Percentiles rank a stretch among this genome's conserved stretches.
phyloP scores from a whole-genome alignment of 2,113 vertebrate genomes.

The Uria lomvia region DNA sequence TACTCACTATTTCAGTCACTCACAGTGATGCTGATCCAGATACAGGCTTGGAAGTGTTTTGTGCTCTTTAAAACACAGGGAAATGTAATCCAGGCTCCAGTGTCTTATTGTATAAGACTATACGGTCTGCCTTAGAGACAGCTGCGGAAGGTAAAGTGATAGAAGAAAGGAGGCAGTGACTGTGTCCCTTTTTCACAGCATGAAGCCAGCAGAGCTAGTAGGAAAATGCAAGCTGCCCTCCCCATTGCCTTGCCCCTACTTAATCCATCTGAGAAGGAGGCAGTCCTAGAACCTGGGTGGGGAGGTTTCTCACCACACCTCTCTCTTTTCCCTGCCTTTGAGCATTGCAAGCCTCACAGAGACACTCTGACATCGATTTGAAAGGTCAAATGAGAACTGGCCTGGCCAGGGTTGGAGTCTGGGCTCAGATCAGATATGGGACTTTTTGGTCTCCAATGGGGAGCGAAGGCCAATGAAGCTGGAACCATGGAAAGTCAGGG shows the following conservation, averaged over 20 bases:
- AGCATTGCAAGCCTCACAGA: not conserved
- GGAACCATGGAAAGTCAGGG: not conserved
- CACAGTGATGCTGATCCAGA: not conserved
- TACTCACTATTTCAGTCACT: not conserved
- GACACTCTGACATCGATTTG: rapidly evolving
- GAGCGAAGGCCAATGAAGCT: not conserved
- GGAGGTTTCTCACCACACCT: not conserved
- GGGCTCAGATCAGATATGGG: not conserved
- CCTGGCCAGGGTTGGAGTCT: not conserved
- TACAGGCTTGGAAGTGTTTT: not conserved
- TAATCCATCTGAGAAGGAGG: not conserved
- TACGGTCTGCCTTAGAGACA: not conserved
- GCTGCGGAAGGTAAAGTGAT: not conserved
- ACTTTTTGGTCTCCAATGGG: not conserved
- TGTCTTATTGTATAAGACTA: not conserved
- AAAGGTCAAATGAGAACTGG: not conserved
- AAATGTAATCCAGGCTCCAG: not conserved
- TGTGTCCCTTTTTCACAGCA: not conserved
- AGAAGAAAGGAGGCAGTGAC: not conserved
- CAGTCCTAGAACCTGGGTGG: not conserved
- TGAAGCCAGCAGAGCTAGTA: not conserved
- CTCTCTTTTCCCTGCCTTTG: not conserved
- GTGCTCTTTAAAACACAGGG: not conserved
- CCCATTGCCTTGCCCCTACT: not conserved
- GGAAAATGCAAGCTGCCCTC: not conserved